A percentile compares a stretch with the other conserved stretches of the same genome.
Evolutionary conservation across 1,140 invertebrate species (phyloP).

Genomic region (Dendrolimus kikuchii): DNA sequence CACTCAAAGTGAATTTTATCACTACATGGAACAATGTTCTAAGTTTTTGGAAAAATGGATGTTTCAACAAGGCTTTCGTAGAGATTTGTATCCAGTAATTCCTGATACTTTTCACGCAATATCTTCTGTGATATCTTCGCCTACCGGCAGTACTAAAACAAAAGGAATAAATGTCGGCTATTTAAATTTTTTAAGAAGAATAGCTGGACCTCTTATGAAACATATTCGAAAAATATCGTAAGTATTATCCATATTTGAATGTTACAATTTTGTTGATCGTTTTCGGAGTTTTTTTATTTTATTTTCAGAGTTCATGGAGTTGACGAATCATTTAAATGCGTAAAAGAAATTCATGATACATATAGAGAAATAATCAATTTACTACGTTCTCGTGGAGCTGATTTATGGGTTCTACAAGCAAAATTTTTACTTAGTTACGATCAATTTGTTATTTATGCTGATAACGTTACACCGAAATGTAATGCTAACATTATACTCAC

Average conservation of each 20-base stretch:
- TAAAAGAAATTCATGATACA: slow-evolving; percentile 56
- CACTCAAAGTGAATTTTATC: slow-evolving; percentile 30
- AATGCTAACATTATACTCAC: slow-evolving; percentile 45
- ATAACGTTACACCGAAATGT: slow-evolving; percentile 40
- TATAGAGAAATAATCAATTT: slow-evolving; percentile 53
- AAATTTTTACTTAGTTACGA: slow-evolving; percentile 56
- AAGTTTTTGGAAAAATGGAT: slow-evolving; percentile 60
- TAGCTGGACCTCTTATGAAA: slow-evolving; percentile 55
- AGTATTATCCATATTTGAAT: slow-evolving; percentile 17
- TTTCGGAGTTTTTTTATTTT: slow-evolving; percentile 9
- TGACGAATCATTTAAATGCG: slow-evolving; percentile 41
- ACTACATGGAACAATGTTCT: slow-evolving; percentile 43
- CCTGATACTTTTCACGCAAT: slow-evolving; percentile 57
- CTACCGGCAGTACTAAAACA: slow-evolving; percentile 30
- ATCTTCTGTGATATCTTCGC: slow-evolving; percentile 35
- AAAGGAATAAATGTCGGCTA: slow-evolving; percentile 58
- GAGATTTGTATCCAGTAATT: slow-evolving; percentile 56
- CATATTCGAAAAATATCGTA: slow-evolving; percentile 48
- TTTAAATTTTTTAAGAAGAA: slow-evolving; percentile 50
- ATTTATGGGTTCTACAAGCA: slow-evolving; percentile 46
- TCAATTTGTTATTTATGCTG: slow-evolving; percentile 45
- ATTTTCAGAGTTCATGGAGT: slow-evolving; percentile 32
- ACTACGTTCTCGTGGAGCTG: slow-evolving; percentile 42
- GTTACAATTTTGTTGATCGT: slow-evolving; percentile 2
- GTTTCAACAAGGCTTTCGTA: slow-evolving; percentile 61